Evolutionary conservation across 2,888 invertebrate species (phyloP), one percentile per base, ranked within the genome.

Genomic region (Yponomeuta evonymella): DNA sequence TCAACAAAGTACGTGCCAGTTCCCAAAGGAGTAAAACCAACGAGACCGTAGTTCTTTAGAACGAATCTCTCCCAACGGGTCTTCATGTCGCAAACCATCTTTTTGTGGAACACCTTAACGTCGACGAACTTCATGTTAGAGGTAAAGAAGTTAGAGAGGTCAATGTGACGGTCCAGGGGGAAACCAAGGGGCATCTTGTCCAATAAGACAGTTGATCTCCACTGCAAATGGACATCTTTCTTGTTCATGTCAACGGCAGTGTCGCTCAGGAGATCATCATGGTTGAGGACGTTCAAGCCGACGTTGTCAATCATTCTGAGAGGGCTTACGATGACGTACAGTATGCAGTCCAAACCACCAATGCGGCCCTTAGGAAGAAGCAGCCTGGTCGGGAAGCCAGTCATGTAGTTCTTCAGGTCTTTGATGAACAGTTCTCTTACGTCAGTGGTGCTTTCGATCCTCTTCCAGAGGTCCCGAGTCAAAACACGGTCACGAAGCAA

Each of bases 111-210:
- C 79, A 96, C 92, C 75, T 90, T 88, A 6, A 94, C 93, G 76
- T 95, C 94, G 75, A 95, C 91, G 82, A 95, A 94, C 83, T 90
- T 93, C 88, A 94, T 94, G 87, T 96, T 96, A 66, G 95, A 93
- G 29, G 94, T 94, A 75, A 91, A 92, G 92, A 95, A 95, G 73
- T 88, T 89, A 69, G 85, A 85, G 67, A 94, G 88, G 67, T 94
- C 89, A 78, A 95, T 93, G 36, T 89, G 88, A 76, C 95, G 94
- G 81, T 96, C 96, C 81, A 96, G 93, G 73, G 96, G 96, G 93
- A 94, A 96, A 71, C 95, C 96, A 78, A 95, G 90, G 67, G 96
- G 93, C 82, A 93, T 93, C 75, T 90, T 93, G 82, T 96, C 96
- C 68, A 94, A 87, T 79, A 89, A 77, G 1, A 86, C 83, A 72